Evolutionary conservation across 2,113 vertebrate genomes (phyloP), one percentile per base, ranked within the genome.

Genomic region (Heteronetta atricapilla): DNA sequence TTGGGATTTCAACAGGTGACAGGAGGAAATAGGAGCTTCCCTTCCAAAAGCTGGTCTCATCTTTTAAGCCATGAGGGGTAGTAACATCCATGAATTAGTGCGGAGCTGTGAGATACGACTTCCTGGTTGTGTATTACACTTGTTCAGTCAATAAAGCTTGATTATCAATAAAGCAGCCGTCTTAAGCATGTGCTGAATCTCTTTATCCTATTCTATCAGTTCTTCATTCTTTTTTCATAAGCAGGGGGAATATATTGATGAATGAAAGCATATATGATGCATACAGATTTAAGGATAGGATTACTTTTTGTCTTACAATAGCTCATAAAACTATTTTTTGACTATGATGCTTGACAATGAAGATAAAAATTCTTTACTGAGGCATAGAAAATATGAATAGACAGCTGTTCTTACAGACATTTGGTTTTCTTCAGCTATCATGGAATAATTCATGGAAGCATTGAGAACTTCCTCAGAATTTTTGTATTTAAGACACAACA

Each of bases 21-120:
- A 23, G 11, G 19, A 36, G 16, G 33, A 70, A 21, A 0, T 10
- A 22, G 20, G 14, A 62, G 25, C 2, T 10, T 2, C 26, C 3
- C 25, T 62, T 67, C 25, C 28, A 36, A 10, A 44, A 63, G 26
- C 4, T 38, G 13, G 8, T 34, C 4, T 25, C 2, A 1, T 33
- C 4, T 25, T 2, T 1, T 26, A n/a, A 48, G 42, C 26, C 28
- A 22, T 1, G 1, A 59, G 26, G 16, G 22, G 28, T 11, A 33
- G 36, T 11, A 9, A 20, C 31, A 26, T 8, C 31, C 17, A 2
- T 69, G 36, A 40, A 20, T 77, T 29, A 46, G 6, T 22, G 21
- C 2, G 17, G 29, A 66, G 23, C 9, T 52, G 18, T 22, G 62
- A 77, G 21, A 28, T 14, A 10, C 12, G 3, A 2, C 20, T 70